Base-by-base conservation (phyloP, 2,797 vertebrate genomes). In the Esox masquinongy region DNA sequence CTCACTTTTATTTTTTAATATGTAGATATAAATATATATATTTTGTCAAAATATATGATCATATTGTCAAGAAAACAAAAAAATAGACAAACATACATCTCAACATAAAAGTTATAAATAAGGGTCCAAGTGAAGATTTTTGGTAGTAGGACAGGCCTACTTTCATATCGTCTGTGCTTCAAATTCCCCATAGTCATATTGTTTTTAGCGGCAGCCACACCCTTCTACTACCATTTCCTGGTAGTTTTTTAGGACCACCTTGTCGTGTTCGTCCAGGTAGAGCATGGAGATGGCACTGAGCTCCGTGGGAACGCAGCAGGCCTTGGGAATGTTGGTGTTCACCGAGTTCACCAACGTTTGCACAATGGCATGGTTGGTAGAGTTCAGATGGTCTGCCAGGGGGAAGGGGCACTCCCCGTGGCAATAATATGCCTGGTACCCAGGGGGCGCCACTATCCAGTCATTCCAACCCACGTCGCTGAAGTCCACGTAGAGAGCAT, bases 41-140 rank as follows among this genome's bases (percentile, higher is more conserved):
- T 94, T 97, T 98, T 97, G 96, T 98, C 97, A 99, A 99, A 99
- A 99, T 99, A 99, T 98, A 99, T 97, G 97, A 96, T 99, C 96
- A 97, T 98, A 98, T 96, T 95, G 96, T 98, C 96, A 96, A 96
- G 86, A 84, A 91, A 93, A 93, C 88, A 90, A 91, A 87, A 90
- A 88, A 90, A 89, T 90, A 93, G 88, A 94, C 93, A 95, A 93
- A 94, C 91, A 93, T 96, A 98, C 95, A 98, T 96, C 95, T 97
- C 95, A 95, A 97, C 95, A 92, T 96, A 95, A 97, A 93, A 92
- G 94, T 98, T 96, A 99, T 99, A 99, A 99, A 99, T 99, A 99
- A 98, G 95, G 93, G 96, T 94, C 94, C 93, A 87, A 90, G 91
- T 92, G 92, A 93, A 90, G 83, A 86, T 91, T 92, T 93, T 90